Percentiles rank a stretch among this genome's conserved stretches.
Conservation (phyloP, 2,113 vertebrate species). For the Coregonus clupeaformis region DNA sequence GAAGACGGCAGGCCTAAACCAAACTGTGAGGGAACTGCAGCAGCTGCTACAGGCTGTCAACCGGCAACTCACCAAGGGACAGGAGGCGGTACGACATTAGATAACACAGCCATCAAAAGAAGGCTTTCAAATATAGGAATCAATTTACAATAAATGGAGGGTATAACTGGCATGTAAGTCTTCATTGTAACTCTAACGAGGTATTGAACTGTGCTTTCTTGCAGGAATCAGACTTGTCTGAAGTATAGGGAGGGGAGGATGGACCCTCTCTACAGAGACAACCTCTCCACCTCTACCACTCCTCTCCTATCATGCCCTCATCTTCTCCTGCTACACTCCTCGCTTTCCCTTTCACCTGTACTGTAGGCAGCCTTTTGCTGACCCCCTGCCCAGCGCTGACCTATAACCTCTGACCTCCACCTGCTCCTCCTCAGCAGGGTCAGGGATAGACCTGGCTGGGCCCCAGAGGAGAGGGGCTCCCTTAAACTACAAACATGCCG, state of each 20-base stretch:
- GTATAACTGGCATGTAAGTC: no score
- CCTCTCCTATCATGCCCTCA: slow-evolving; percentile 10
- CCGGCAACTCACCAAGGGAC: slow-evolving; percentile 84
- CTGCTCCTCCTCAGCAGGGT: neutral
- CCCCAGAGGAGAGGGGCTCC: slow-evolving; percentile 24
- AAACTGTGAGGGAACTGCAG: slow-evolving; percentile 88
- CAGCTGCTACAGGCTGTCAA: slow-evolving; percentile 86
- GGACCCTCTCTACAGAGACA: neutral
- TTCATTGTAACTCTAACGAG: neutral
- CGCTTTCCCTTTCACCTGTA: slow-evolving; percentile 31
- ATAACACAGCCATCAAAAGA: no score
- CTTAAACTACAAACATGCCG: slow-evolving; percentile 54
- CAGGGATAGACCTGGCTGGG: slow-evolving; percentile 27
- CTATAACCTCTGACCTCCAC: neutral
- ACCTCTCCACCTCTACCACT: slow-evolving; percentile 54
- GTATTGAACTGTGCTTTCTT: neutral
- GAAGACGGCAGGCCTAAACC: slow-evolving; percentile 82
- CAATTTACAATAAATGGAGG: no score
- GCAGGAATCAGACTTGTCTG: slow-evolving; percentile 61
- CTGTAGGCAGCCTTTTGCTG: slow-evolving; percentile 39
- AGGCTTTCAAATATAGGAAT: no score
- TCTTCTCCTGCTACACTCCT: neutral
- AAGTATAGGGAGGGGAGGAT: slow-evolving; percentile 51
- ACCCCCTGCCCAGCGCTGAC: slow-evolving; percentile 7
- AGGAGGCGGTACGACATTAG: slow-evolving; percentile 55